Evolutionary conservation across 2,888 invertebrate species (phyloP).

Genomic region (Meta bourneti): DNA sequence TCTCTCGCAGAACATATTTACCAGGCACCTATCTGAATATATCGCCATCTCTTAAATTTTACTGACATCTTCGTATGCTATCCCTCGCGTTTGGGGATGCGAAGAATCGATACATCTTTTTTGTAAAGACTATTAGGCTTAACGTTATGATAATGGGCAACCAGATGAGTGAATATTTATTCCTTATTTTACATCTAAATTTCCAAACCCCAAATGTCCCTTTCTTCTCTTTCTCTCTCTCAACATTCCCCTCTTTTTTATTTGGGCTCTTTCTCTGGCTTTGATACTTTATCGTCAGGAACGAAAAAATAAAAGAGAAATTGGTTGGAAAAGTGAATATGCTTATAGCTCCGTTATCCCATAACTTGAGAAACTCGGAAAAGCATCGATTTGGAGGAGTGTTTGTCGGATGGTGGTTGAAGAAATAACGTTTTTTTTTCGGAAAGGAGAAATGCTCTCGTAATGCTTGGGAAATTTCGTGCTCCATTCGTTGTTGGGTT

Average conservation of each 20-base stretch:
- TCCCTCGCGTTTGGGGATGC: neutral
- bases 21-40: conserved; percentile 39
- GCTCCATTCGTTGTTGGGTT: neutral
- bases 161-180: conserved; percentile 54
- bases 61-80: conserved; percentile 52
- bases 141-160: conserved; percentile 62
- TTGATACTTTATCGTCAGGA: neutral
- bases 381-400: neutral
- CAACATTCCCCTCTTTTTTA: neutral
- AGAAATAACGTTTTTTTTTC: neutral
- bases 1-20: conserved; percentile 31
- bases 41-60: conserved; percentile 57
- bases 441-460: neutral
- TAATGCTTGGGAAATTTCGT: neutral
- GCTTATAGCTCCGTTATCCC: neutral
- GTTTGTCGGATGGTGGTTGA: conserved; percentile 3
- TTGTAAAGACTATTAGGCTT: conserved; percentile 59
- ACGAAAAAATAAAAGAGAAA: conserved; percentile 14
- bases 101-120: conserved; percentile 17
- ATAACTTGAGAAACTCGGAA: conserved; percentile 17
- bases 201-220: conserved; percentile 35
- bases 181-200: conserved; percentile 68
- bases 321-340: conserved; percentile 42
- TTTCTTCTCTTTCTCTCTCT: conserved; percentile 4
- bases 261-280: neutral